A percentile compares a stretch with the other conserved stretches of the same genome.
phyloP scores from a whole-genome alignment of 2,113 vertebrate species.

The Sclerurus mexicanus region DNA sequence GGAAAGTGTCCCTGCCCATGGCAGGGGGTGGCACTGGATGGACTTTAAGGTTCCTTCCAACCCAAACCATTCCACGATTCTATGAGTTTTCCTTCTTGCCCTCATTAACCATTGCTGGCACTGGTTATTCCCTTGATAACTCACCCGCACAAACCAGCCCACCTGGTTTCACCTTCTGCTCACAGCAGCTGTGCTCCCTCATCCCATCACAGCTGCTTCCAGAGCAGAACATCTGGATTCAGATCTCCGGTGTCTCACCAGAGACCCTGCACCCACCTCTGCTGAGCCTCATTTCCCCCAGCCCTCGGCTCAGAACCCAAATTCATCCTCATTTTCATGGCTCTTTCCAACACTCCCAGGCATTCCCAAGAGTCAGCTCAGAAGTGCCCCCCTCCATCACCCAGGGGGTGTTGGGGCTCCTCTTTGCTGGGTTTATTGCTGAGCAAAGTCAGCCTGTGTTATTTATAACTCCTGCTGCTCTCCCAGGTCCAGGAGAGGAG shows the following conservation, averaged over 20 bases:
- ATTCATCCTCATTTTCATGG: background rate
- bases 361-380: background rate
- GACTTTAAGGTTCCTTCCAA: background rate
- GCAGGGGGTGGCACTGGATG: background rate
- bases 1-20: background rate
- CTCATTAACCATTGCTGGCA: background rate
- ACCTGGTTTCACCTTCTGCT: background rate
- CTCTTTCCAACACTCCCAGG: background rate
- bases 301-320: background rate
- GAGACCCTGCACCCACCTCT: background rate
- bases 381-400: background rate
- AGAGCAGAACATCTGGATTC: background rate
- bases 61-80: background rate
- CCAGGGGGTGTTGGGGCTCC: background rate
- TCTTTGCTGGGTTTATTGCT: background rate
- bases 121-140: background rate
- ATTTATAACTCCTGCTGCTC: background rate
- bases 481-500: background rate
- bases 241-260: fast-evolving
- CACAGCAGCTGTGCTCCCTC: background rate
- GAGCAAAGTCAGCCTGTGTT: background rate
- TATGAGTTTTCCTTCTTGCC: background rate
- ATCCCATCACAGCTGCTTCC: background rate
- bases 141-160: background rate
- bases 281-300: background rate